Evolutionary conservation across 2,113 vertebrate species (phyloP), one percentile per base, ranked within the genome.

Genomic region (Hypocryptadius cinnamomeus): DNA sequence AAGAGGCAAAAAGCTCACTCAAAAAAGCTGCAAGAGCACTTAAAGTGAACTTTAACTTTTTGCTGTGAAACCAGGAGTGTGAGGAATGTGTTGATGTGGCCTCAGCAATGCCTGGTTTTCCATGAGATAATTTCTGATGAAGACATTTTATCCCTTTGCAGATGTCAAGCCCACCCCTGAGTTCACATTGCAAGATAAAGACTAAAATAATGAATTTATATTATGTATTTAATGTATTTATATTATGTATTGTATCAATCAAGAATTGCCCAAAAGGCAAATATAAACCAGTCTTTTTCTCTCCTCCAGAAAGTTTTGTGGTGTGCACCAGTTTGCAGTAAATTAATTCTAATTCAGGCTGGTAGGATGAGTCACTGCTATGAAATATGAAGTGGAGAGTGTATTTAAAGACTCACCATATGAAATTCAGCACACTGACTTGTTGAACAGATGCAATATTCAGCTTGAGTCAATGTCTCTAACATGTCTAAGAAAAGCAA

Each of bases 401-500:
- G 77, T 79, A 94, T 95, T 89, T 93, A 77, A 90, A 95, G 61
- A 15, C 37, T 44, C 5, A 0, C 74, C 80, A 50, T 60, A 48
- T 30, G 53, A 91, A 83, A 71, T 74, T 37, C 13, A 69, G 87
- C 37, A 3, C 76, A 18, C 1, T 56, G 87, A 47, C 85, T 94
- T 51, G 39, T 15, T 13, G 60, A 94, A 71, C 93, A 85, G 93
- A 91, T 87, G 89, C 76, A 37, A 40, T 5, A 17, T 64, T 86
- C 93, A 71, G 44, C 85, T 79, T 64, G 79, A 83, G 76, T 78
- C 76, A 13, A 50, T 27, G 87, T 56, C 90, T 90, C 60, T 68
- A 71, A 31, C 37, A 4, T 42, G 11, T n/a, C 93, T 82, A 91
- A 93, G 95, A 85, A 86, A 86, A 96, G 95, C 51, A 93, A 23